Evolutionary conservation across 2,113 vertebrate species (phyloP), one percentile per base, ranked within the genome.

Genomic region (Phalacrocorax brasilianus): DNA sequence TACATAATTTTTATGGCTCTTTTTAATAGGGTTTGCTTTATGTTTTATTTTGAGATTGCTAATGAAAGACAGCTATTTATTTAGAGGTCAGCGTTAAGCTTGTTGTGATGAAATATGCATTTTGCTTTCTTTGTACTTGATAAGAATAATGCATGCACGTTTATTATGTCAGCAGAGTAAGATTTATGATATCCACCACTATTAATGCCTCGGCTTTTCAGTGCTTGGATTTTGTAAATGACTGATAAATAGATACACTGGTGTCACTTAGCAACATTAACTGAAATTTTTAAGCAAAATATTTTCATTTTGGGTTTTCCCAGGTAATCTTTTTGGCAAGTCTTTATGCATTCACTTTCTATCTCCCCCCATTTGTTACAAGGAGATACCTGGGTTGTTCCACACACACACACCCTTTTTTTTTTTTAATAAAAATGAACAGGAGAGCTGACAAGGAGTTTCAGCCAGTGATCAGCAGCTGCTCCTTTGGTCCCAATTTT

Each of bases 1-100:
- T 95, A 94, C 85, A 90, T 96, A 95, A 96, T 94, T 94, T 96
- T 96, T 95, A 96, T 90, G 81, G 89, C 67, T 95, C 79, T 94
- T 95, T 97, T 93, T 89, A 88, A 96, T 94, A 84, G 93, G 88
- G 32, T 92, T 93, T 97, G 71, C 82, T 97, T 96, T 96, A 65
- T 93, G 92, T 87, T 95, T 95, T 93, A 83, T 93, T 96, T 96
- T 92, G 77, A 92, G 91, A 89, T 82, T 89, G 93, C 87, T 97
- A 97, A 97, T 95, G 95, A 96, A 96, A 95, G 88, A 94, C 88
- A 97, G 88, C 74, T 85, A 94, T 95, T 96, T 95, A 93, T 95
- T 97, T 92, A 95, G 95, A 96, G 93, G 96, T 94, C 96, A 95
- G 84, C 18, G 6, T 83, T 94, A 93, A 89, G 92, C 88, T 97